Evolutionary conservation across 2,113 vertebrate genomes (phyloP).

Genomic region (Tringa solitaria): DNA sequence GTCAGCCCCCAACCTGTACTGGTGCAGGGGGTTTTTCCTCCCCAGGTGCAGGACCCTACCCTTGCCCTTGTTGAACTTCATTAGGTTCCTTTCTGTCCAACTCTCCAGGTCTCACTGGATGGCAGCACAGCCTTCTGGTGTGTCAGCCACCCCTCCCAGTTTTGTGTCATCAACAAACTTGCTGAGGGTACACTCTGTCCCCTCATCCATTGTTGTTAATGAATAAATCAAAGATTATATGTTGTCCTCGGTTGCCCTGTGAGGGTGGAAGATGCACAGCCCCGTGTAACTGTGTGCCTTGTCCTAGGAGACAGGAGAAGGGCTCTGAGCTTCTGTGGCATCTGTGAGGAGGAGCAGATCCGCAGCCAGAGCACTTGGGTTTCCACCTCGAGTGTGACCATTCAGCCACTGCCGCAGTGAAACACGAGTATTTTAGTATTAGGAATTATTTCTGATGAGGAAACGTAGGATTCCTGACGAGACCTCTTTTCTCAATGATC

Average conservation of each 20-base stretch:
- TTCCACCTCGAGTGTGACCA: neutral
- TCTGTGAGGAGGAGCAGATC: neutral
- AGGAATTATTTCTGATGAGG: neutral
- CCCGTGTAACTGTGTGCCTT: accelerated
- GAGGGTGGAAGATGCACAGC: neutral
- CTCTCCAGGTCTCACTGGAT: neutral
- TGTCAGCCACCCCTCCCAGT: neutral
- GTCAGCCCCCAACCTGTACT: too few relatives aligned
- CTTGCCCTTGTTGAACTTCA: neutral
- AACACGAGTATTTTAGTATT: neutral
- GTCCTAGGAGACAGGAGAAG: neutral
- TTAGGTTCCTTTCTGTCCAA: neutral
- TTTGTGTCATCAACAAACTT: neutral
- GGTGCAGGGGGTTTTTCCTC: too few relatives aligned
- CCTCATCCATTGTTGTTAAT: neutral
- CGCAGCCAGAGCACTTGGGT: accelerated
- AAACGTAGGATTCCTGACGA: neutral
- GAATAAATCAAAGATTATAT: neutral
- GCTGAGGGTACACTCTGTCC: neutral
- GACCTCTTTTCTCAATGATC: neutral
- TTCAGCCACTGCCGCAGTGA: accelerated
- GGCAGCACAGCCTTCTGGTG: neutral
- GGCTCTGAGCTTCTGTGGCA: neutral
- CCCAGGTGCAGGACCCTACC: neutral
- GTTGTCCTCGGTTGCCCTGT: accelerated